Conservation (phyloP, 2,888 invertebrate species). For the Drosophila multiciliata region DNA sequence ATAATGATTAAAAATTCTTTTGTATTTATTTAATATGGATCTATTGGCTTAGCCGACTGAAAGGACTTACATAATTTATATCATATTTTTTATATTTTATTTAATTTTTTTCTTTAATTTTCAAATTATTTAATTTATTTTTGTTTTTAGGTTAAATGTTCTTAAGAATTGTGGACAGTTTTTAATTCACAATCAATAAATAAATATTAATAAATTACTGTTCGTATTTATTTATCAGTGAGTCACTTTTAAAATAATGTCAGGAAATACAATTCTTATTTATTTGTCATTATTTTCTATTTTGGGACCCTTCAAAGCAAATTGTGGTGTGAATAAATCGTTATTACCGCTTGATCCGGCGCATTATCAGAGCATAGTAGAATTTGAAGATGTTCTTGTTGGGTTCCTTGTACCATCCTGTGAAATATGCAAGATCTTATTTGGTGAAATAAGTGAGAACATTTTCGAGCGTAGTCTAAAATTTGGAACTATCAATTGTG, state of each 20-base stretch:
- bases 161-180: neutral
- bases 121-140: neutral
- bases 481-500: conserved; percentile 13
- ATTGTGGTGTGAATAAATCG: neutral
- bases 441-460: neutral
- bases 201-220: neutral
- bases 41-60: neutral
- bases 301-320: neutral
- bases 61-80: neutral
- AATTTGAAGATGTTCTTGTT: neutral
- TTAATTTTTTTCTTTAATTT: neutral
- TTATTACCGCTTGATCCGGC: neutral
- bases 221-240: neutral
- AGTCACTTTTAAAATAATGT: conserved; percentile 12
- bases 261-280: neutral
- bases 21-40: neutral
- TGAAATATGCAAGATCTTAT: neutral
- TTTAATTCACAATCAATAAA: neutral
- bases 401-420: neutral
- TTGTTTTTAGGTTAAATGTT: neutral
- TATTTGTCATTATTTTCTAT: neutral
- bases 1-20: conserved; percentile 32
- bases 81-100: no score
- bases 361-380: neutral
- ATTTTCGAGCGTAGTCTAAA: neutral